These are phyloP conservation scores for Muricea muricata DNA, from an alignment of 92 coral and sea anemone genomes.

Conservation along the genomic window DNA sequence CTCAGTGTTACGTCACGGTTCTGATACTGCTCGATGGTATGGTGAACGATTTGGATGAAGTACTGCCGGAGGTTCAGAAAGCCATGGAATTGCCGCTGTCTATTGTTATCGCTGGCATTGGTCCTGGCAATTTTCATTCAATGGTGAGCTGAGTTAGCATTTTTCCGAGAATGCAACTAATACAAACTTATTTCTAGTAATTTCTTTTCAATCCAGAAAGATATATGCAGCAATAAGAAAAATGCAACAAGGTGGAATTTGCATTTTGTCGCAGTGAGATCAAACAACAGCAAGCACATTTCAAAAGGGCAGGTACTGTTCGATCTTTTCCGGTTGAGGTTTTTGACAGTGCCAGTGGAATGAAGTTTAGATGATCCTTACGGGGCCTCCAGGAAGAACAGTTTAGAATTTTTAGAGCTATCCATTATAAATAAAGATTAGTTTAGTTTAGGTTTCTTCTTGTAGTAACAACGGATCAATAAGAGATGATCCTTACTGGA, in stretches of 20 bases:
- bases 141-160: too few species aligned
- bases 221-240: constrained; percentile 18
- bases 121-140: constrained; percentile 85
- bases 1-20: constrained; percentile 83
- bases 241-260: neutral
- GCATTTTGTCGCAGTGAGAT: constrained; percentile 31
- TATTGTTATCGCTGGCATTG: constrained; percentile 89
- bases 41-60: constrained; percentile 82
- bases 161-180: too few species aligned
- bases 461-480: too few species aligned
- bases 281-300: constrained; percentile 15
- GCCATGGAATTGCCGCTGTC: constrained; percentile 76
- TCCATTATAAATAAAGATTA: too few species aligned
- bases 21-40: constrained; percentile 88
- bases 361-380: too few species aligned
- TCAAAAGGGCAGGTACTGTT: neutral
- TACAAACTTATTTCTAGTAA: too few species aligned
- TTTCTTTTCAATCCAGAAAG: constrained; percentile 29
- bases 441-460: too few species aligned
- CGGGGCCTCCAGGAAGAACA: too few species aligned
- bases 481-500: too few species aligned
- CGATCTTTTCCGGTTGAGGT: too few species aligned
- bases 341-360: too few species aligned
- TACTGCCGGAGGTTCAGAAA: constrained; percentile 59
- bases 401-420: too few species aligned